Percentiles rank a stretch among this genome's conserved stretches.
These are phyloP conservation scores for Pygoscelis antarcticus DNA, from an alignment of 2,113 vertebrate species.

Conservation along the genomic window DNA sequence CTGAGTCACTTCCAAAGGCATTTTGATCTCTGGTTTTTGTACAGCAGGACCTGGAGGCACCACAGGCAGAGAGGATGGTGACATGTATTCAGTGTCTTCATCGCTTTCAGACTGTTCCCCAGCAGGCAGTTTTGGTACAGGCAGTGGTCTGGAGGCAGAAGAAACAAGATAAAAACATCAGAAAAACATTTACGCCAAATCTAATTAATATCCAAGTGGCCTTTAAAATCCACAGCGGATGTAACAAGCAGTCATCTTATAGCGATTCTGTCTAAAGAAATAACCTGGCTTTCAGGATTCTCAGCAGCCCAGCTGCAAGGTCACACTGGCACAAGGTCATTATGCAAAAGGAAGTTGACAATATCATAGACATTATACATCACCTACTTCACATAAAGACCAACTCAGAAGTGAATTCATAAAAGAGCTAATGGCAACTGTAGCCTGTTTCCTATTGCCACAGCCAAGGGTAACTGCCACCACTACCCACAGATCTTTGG, in stretches of 20 bases:
- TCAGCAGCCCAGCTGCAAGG: background rate
- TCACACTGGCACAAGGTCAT: background rate
- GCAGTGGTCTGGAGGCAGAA: slow-evolving; percentile 76
- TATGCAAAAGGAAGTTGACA: background rate
- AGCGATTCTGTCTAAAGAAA: background rate
- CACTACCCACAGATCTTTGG: background rate
- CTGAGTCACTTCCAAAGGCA: slow-evolving; percentile 68
- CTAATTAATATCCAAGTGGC: background rate
- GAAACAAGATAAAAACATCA: background rate
- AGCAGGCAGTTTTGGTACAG: slow-evolving; percentile 75
- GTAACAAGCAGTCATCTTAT: background rate
- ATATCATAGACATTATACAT: background rate
- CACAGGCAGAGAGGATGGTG: slow-evolving; percentile 88
- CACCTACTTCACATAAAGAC: background rate
- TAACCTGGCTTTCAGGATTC: background rate
- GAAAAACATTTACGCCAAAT: background rate
- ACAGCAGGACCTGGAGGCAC: slow-evolving; percentile 73
- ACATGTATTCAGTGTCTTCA: slow-evolving; percentile 95
- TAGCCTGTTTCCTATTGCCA: background rate
- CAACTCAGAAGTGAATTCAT: background rate
- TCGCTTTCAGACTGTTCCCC: slow-evolving; percentile 84
- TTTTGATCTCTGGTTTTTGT: slow-evolving; percentile 75
- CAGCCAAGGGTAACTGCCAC: background rate
- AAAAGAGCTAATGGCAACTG: background rate
- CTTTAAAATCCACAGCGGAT: background rate